These are phyloP conservation scores for Thumatha senex DNA, from an alignment of 2,888 invertebrate species.

Conservation along the genomic window DNA sequence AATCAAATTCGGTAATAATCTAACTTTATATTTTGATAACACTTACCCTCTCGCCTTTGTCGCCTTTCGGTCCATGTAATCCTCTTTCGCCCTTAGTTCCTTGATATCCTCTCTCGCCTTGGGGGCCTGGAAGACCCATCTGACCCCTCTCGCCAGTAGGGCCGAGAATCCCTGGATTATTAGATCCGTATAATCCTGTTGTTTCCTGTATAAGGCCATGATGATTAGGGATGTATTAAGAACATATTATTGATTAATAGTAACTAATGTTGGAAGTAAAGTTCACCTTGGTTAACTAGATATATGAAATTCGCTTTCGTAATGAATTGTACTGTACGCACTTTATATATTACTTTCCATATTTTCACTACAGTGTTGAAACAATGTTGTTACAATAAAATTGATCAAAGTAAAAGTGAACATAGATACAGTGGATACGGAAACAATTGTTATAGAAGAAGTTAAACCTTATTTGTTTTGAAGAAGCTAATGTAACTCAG, in stretches of 20 bases:
- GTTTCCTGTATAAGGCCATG: slow-evolving; percentile 66
- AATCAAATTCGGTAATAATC: too few species aligned
- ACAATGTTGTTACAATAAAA: too few species aligned
- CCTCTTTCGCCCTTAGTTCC: slow-evolving; percentile 85
- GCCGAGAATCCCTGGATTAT: slow-evolving; percentile 85
- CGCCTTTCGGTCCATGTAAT: slow-evolving; percentile 85
- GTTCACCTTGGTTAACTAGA: too few species aligned
- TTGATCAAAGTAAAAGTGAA: too few species aligned
- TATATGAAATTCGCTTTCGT: too few species aligned
- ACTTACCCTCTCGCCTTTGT: slow-evolving; percentile 90
- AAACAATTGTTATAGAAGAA: too few species aligned
- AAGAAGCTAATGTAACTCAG: too few species aligned
- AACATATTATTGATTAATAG: slow-evolving; percentile 9
- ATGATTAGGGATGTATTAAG: slow-evolving; percentile 46
- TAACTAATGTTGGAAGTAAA: slow-evolving; percentile 10
- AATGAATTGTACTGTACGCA: too few species aligned
- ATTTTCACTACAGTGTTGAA: too few species aligned
- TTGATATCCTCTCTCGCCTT: slow-evolving; percentile 86
- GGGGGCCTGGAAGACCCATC: slow-evolving; percentile 85
- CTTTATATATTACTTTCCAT: too few species aligned
- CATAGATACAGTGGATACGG: too few species aligned
- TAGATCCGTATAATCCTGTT: slow-evolving; percentile 75
- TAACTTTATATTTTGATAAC: slow-evolving; percentile 35
- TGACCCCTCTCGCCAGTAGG: slow-evolving; percentile 87
- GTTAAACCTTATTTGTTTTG: too few species aligned